phyloP scores from a whole-genome alignment of 1,140 invertebrate species.

The Leptoteleia sp. region DNA sequence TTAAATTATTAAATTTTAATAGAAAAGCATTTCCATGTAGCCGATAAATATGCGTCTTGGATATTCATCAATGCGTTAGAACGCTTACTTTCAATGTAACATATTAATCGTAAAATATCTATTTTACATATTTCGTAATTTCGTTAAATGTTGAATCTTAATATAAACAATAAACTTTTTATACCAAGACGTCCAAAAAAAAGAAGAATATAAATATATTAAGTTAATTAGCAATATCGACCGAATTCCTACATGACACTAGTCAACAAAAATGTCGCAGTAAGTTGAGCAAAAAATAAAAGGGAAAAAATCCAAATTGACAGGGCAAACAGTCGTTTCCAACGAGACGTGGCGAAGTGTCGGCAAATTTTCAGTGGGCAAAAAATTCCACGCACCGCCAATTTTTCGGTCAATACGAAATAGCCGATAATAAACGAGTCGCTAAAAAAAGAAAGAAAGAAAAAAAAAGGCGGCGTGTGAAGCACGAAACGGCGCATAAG shows the following conservation, averaged over 20 bases:
- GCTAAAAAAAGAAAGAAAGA: too few relatives aligned
- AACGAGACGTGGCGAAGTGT: neutral
- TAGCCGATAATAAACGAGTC: conserved; percentile 38
- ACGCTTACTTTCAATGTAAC: conserved; percentile 16
- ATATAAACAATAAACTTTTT: too few relatives aligned
- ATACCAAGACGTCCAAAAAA: too few relatives aligned
- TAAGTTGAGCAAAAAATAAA: too few relatives aligned
- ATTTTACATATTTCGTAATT: conserved; percentile 32
- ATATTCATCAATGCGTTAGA: conserved; percentile 8
- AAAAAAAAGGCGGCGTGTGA: conserved; percentile 17
- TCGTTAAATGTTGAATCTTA: conserved; percentile 27
- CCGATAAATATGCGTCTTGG: conserved; percentile 16
- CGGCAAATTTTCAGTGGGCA: conserved; percentile 2
- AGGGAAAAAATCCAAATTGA: too few relatives aligned
- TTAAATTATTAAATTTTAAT: conserved; percentile 20
- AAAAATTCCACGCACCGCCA: conserved; percentile 2
- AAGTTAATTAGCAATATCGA: conserved; percentile 1
- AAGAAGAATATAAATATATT: too few relatives aligned
- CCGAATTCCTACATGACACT: too few relatives aligned
- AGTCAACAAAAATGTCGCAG: too few relatives aligned
- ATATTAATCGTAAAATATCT: conserved; percentile 1
- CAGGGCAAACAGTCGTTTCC: conserved; percentile 1
- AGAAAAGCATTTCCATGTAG: conserved; percentile 4
- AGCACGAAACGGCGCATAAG: conserved; percentile 38
- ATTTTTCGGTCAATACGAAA: conserved; percentile 34